Base-by-base conservation (phyloP, 2,797 vertebrate species). In the Macroramphosus scolopax region DNA sequence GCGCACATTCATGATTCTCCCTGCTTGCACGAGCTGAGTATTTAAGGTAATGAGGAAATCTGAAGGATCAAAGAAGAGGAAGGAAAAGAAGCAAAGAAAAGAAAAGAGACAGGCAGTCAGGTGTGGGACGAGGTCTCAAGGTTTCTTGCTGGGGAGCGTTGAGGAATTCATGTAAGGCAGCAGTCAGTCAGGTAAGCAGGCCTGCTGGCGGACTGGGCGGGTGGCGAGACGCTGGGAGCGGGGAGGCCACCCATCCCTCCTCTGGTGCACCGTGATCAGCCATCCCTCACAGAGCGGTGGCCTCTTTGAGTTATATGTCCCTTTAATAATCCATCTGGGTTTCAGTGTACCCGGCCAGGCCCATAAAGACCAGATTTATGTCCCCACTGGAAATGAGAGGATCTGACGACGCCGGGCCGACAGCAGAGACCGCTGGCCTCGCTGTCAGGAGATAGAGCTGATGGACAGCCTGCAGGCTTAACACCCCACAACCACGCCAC, bases 321-420 rank as follows among this genome's bases (percentile, higher is more conserved):
- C 75, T 84, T 84, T 87, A 86, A 88, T 89, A 84, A 91, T 89
- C 83, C 84, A 87, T 90, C 87, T 83, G 79, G 62, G 73, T 60
- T 53, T 68, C 73, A 48, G 62, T 55, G 76, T 72, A 67, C 82
- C 77, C 68, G 39, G 68, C 72, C 76, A 58, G 74, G 67, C 74
- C 82, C 83, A 87, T 90, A 90, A 90, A 89, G 64, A 61, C 38
- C 80, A 86, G 87, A 91, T 91, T 90, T 88, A 91, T 88, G 56
- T 66, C 75, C 58, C 48, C 12, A 31, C 73, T 82, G 78, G 77
- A 86, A 87, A 89, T 90, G 80, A 88, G 78, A 81, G 67, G 68
- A 74, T 57, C 73, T 67, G 72, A 69, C 55, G 51, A 68, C 12
- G 60, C 42, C 28, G 64, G 59, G 59, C 57, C 59, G 67, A 63